Percentiles rank a stretch among this genome's conserved stretches.
These are phyloP conservation scores for Macaca nemestrina DNA, from an alignment of 2,113 vertebrate genomes.

Conservation along the genomic window DNA sequence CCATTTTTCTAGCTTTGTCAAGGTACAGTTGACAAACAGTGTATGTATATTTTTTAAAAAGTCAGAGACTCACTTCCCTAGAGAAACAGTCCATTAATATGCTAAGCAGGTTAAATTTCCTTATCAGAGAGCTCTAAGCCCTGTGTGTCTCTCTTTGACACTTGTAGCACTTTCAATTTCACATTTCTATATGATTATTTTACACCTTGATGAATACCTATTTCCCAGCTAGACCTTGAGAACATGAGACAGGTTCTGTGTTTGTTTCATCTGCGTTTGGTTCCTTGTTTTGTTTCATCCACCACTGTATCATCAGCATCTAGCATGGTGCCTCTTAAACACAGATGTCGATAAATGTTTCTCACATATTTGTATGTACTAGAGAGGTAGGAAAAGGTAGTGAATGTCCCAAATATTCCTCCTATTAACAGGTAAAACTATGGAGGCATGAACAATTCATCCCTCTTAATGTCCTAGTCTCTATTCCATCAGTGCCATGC, in stretches of 20 bases:
- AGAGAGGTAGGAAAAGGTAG: not conserved
- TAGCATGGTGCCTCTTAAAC: not conserved
- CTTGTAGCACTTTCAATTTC: not conserved
- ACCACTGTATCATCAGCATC: not conserved
- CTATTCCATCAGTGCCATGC: too few relatives aligned
- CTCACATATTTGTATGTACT: not conserved
- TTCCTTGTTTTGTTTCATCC: not conserved
- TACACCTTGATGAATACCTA: not conserved
- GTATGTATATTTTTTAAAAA: too few relatives aligned
- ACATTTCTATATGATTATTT: not conserved
- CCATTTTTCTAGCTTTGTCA: too few relatives aligned
- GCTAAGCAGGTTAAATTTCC: not conserved
- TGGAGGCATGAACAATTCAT: not conserved
- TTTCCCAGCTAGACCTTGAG: not conserved
- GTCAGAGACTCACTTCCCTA: not conserved
- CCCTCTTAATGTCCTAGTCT: not conserved
- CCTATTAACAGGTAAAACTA: not conserved
- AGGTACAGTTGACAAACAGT: too few relatives aligned
- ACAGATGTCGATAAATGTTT: not conserved
- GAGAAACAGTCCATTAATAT: not conserved
- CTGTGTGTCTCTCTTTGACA: not conserved
- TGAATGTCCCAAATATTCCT: not conserved
- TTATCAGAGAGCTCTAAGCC: not conserved
- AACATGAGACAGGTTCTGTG: not conserved
- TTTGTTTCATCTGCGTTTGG: not conserved